Evolutionary conservation across 2,797 vertebrate genomes (phyloP).

Genomic region (Rhinogobio ventralis): DNA sequence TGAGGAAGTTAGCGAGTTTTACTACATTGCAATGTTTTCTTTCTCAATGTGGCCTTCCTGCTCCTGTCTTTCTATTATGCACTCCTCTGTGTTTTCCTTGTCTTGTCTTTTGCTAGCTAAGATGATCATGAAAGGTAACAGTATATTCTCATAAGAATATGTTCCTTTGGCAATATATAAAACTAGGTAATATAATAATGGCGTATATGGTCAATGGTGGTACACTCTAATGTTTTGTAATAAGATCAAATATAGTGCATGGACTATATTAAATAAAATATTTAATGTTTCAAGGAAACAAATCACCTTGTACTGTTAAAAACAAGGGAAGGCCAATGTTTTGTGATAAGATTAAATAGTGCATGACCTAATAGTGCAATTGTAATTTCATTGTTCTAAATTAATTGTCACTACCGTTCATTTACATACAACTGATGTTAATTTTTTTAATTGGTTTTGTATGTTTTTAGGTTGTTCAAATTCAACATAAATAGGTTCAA

Average conservation of each 20-base stretch:
- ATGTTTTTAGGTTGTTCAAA: not conserved
- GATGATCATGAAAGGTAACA: not conserved
- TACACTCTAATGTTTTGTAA: not conserved
- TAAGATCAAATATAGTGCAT: not conserved
- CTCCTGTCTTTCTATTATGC: not conserved
- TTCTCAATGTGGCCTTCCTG: conserved; percentile 22
- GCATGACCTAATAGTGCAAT: too few species aligned
- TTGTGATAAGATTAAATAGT: too few species aligned
- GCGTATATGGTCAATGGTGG: not conserved
- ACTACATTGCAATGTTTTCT: not conserved
- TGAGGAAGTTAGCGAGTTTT: conserved; percentile 16
- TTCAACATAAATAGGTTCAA: not conserved
- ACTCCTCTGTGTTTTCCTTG: not conserved
- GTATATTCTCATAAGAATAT: not conserved
- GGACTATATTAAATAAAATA: not conserved
- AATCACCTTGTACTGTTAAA: too few species aligned
- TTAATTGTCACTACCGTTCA: not conserved
- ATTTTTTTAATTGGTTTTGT: not conserved
- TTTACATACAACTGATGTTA: not conserved
- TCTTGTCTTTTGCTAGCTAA: not conserved
- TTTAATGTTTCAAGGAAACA: not conserved
- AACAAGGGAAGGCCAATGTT: too few species aligned
- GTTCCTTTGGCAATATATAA: not conserved
- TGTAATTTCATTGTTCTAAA: conserved; percentile 3
- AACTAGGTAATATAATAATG: not conserved